Evolutionary conservation across 2,888 invertebrate species (phyloP), one percentile per base, ranked within the genome.

Genomic region (Meta bourneti): DNA sequence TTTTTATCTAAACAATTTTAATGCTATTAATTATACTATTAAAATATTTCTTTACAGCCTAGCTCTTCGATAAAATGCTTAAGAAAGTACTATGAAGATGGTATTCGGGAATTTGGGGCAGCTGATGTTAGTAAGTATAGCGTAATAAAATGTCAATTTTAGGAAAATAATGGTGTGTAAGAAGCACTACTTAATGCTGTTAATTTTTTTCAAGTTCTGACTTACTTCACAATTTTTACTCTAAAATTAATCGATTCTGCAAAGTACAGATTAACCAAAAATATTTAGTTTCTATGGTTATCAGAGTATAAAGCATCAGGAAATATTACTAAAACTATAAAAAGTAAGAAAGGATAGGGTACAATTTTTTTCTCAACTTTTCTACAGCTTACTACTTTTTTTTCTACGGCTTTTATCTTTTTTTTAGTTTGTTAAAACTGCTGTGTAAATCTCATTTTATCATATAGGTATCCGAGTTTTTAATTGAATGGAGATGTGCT

Each of bases 61-160:
- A 74, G 34, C 9, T 69, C 88, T 16, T 83, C 88, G 19, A 75
- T 90, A 48, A 72, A 90, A 51, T 52, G n/a, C 5, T 19, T 92
- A n/a, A 87, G 90, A 80, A 79, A 82, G 48, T 90, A 88, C 70
- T 88, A 34, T 92, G 92, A 92, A 92, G 92, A 92, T 92, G 92
- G 79, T 13, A n/a, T 92, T 1, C 77, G 52, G 34, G 92, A 92
- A 74, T 92, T 90, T 84, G 92, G 92, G 0, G 48, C 87, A n/a
- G 49, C 61, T 19, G 49, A 83, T 83, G 20, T 86, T 71, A 87
- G 92, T 90, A 72, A 82, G 82, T 77, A 71, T 51, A 34, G 49
- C 49, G 34, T 34, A 34, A 34, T 34, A 34, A 34, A 34, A 13
- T 69, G 69, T 4, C 4, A 11, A 69, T 7, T 69, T 4, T 69